Percentiles rank a stretch among this genome's conserved stretches.
Evolutionary conservation across 2,797 vertebrate species (phyloP).

Genomic region (Halcyon smyrnensis): DNA sequence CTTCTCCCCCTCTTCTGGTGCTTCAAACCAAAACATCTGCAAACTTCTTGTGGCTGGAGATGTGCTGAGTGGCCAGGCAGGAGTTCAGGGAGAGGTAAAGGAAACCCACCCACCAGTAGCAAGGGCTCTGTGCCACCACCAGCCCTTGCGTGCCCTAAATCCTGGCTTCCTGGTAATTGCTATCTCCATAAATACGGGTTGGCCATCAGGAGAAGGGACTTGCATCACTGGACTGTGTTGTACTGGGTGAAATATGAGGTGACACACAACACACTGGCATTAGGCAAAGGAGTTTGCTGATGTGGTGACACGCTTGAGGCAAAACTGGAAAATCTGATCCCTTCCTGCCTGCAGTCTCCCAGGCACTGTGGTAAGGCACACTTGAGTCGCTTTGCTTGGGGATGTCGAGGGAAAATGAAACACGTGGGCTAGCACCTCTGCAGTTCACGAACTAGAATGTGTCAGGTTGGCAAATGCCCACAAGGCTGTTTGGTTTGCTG

Average conservation of each 20-base stretch:
- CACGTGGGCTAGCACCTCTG: constrained; percentile 4
- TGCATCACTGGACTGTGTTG: neutral
- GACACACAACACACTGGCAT: constrained; percentile 60
- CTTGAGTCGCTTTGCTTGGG: neutral
- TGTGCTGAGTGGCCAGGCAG: constrained; percentile 70
- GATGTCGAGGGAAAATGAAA: constrained; percentile 6
- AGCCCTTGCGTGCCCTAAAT: constrained; percentile 25
- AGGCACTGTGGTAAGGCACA: neutral
- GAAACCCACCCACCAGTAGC: constrained; percentile 63
- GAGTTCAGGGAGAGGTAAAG: constrained; percentile 56
- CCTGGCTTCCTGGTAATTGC: constrained; percentile 5
- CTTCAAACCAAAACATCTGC: constrained; percentile 66
- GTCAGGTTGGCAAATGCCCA: neutral
- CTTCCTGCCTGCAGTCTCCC: neutral
- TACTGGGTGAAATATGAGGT: constrained; percentile 67
- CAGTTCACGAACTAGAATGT: neutral
- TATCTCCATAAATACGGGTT: constrained; percentile 48
- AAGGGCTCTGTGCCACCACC: constrained; percentile 40
- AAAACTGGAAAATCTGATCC: constrained; percentile 61
- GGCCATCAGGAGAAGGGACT: neutral
- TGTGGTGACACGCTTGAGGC: constrained; percentile 64
- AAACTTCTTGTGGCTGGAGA: constrained; percentile 66
- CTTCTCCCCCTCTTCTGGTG: constrained; percentile 15
- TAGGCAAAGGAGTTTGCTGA: constrained; percentile 65
- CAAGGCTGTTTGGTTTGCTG: neutral